phyloP scores from a whole-genome alignment of 2,888 invertebrate genomes.

The Lucinisca nassula region DNA sequence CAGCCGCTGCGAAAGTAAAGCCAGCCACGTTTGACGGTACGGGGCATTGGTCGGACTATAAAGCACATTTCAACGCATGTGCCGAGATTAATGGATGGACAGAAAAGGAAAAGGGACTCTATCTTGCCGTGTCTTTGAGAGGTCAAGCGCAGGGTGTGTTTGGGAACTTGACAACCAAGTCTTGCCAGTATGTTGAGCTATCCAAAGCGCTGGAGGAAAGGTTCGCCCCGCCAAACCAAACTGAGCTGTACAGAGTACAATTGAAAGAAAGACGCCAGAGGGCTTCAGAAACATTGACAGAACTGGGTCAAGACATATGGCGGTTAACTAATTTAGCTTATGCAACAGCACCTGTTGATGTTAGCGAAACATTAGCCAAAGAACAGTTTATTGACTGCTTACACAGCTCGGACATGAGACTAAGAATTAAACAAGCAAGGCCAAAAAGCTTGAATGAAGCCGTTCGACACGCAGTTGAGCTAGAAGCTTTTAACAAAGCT shows the following conservation, averaged over 20 bases:
- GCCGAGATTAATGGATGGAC: conserved; percentile 28
- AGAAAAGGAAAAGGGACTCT: conserved; percentile 20
- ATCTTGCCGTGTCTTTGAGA: conserved; percentile 30
- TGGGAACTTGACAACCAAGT: conserved; percentile 1
- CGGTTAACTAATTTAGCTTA: background rate
- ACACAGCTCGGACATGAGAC: background rate
- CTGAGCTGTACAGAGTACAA: conserved; percentile 23
- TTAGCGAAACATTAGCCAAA: background rate
- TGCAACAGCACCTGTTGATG: background rate
- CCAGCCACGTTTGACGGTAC: conserved; percentile 35
- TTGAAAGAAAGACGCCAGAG: background rate
- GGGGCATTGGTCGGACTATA: conserved; percentile 32
- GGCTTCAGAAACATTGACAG: background rate
- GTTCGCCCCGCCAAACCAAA: conserved; percentile 34
- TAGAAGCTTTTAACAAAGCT: too few relatives aligned
- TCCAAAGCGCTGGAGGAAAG: conserved; percentile 20
- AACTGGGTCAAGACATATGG: background rate
- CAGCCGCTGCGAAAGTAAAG: background rate
- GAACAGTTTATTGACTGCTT: background rate
- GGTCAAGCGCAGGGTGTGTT: conserved; percentile 40
- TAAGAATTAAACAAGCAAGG: background rate
- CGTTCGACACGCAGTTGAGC: too few relatives aligned
- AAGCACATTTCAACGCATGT: conserved; percentile 36
- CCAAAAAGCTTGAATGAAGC: background rate
- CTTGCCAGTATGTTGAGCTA: background rate